A percentile compares a stretch with the other conserved stretches of the same genome.
These are phyloP conservation scores for Sander vitreus DNA, from an alignment of 2,113 vertebrate species.

Conservation along the genomic window DNA sequence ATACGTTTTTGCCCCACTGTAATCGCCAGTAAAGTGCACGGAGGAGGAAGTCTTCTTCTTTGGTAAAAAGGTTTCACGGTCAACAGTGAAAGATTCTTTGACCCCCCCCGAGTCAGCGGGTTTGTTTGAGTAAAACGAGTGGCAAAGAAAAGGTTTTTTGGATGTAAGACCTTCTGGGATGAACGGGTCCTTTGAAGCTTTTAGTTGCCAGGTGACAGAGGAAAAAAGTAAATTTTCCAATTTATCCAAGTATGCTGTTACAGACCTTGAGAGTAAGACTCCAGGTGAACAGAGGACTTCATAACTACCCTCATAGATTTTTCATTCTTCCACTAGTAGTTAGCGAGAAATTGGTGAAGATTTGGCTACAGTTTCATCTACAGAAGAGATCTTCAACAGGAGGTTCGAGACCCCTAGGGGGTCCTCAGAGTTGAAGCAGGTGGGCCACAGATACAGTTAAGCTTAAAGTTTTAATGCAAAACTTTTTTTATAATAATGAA, in stretches of 20 bases:
- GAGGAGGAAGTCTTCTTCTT: conserved; percentile 44
- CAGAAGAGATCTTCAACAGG: too few species aligned
- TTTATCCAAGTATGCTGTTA: neutral
- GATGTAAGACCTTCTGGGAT: conserved; percentile 28
- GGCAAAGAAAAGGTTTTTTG: conserved; percentile 18
- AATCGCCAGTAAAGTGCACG: conserved; percentile 22
- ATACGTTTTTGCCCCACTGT: too few species aligned
- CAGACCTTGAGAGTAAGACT: conserved; percentile 35
- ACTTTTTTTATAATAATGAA: too few species aligned
- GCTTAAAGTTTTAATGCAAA: too few species aligned
- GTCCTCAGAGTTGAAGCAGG: too few species aligned
- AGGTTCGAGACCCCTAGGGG: too few species aligned
- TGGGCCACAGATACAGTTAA: too few species aligned
- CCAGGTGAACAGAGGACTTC: conserved; percentile 30
- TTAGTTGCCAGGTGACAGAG: conserved; percentile 73
- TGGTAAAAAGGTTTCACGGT: conserved; percentile 56
- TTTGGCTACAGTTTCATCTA: conserved; percentile 7
- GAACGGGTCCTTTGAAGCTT: conserved; percentile 52
- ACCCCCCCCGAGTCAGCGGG: conserved; percentile 17
- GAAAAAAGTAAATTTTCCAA: neutral
- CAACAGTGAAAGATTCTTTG: conserved; percentile 25
- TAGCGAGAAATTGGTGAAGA: conserved; percentile 32
- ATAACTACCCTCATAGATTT: conserved; percentile 54
- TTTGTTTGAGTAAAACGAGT: conserved; percentile 25
- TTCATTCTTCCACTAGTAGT: conserved; percentile 13